phyloP scores from a whole-genome alignment of 2,113 vertebrate species.

The Pseudopipra pipra region DNA sequence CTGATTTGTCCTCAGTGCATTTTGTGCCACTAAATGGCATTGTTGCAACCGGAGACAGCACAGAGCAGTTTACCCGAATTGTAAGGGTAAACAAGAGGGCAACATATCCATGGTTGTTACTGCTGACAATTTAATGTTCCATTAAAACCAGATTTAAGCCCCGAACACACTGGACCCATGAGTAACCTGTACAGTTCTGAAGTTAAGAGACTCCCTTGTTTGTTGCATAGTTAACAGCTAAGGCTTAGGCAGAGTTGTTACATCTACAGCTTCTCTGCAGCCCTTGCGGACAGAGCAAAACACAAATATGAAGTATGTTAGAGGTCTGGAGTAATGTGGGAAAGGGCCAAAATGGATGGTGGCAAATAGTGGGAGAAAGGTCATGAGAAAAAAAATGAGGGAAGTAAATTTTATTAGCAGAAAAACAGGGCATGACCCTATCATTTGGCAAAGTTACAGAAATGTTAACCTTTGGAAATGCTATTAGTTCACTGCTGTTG shows the following conservation, averaged over 20 bases:
- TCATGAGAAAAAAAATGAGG: constrained; percentile 53
- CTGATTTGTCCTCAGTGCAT: background rate
- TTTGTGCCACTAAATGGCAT: background rate
- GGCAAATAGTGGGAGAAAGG: constrained; percentile 54
- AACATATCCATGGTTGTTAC: background rate
- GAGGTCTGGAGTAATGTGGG: background rate
- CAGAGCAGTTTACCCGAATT: background rate
- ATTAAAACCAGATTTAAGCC: background rate
- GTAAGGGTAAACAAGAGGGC: background rate
- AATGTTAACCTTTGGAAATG: constrained; percentile 57
- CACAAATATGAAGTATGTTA: background rate
- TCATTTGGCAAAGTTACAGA: constrained; percentile 51
- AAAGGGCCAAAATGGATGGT: constrained; percentile 12
- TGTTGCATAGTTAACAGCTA: background rate
- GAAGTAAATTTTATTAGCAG: constrained; percentile 41
- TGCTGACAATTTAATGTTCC: background rate
- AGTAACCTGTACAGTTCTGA: background rate
- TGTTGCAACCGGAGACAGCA: background rate
- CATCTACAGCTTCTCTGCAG: background rate
- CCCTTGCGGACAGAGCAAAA: background rate
- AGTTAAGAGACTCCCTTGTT: background rate
- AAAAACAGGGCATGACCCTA: constrained; percentile 57
- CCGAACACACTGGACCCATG: background rate
- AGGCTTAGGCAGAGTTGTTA: accelerated
- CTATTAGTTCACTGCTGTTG: constrained; percentile 45